Base-by-base conservation (phyloP, 1,140 invertebrate genomes). In the Drosophila sturtevanti region DNA sequence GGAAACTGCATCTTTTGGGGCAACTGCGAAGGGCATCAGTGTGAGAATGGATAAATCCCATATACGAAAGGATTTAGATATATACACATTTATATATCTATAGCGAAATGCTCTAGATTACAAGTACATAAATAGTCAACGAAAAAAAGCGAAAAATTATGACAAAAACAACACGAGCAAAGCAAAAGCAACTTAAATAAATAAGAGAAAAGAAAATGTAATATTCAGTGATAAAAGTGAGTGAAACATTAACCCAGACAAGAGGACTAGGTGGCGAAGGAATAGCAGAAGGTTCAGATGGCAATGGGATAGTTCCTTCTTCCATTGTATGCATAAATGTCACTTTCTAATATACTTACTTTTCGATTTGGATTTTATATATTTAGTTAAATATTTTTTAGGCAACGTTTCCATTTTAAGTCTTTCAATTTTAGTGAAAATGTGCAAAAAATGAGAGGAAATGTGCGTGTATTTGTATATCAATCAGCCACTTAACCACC, bases 1-100 rank as follows among this genome's bases (percentile, higher is more conserved):
- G 98, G 98, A 6, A 98, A 97, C 92, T 99, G 98, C 92, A 93
- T 99, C 44, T 96, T 99, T 84, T 99, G 97, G 96, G 95, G 94
- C 68, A 95, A 95, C 92, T 97, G 96, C 91, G 94, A 95, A 68
- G 94, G 95, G 77, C 95, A 96, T 55, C 94, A 94, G 60, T 96
- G 96, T 86, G 95, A 95, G 70, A 93, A 95, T 92, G 93, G 95
- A 84, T 93, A 91, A 55, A 21, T 9, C 7, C 18, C 7, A 18
- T 7, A 34, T 34, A 55, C 4, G 22, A 34, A 55, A 55, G 4
- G n/a, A 18, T 55, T 5, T 55, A 21, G 11, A 21, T 48, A 48
- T 3, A 21, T 35, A 35, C 12, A 35, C 21, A 35, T 35, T 21
- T 21, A 21, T 44, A 44, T 44, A 44, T 44, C 41, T 44, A 44